phyloP scores from a whole-genome alignment of 2,888 invertebrate species.

The Ganaspis brasiliensis region DNA sequence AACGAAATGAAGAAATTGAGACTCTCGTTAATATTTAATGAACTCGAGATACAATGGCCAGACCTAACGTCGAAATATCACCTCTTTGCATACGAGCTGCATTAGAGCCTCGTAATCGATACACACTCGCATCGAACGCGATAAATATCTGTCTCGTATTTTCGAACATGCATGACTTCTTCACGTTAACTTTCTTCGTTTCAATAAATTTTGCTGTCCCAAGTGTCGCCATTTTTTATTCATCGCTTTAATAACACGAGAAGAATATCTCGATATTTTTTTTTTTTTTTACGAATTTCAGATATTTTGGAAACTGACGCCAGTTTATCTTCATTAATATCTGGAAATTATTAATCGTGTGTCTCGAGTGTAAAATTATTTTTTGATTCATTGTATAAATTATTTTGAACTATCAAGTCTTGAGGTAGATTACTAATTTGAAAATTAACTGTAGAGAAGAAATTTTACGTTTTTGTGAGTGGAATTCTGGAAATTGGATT shows the following conservation, averaged over 20 bases:
- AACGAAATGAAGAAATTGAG: slow-evolving; percentile 80
- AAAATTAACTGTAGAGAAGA: no score
- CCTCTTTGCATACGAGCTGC: slow-evolving; percentile 61
- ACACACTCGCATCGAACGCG: slow-evolving; percentile 55
- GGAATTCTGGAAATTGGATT: not conserved
- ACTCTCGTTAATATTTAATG: slow-evolving; percentile 80
- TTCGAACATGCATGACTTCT: slow-evolving; percentile 40
- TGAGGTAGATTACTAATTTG: no score
- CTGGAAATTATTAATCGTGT: not conserved
- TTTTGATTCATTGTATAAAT: no score
- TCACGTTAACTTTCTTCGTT: slow-evolving; percentile 22
- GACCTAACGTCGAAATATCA: slow-evolving; percentile 70
- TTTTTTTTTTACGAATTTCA: slow-evolving; percentile 21
- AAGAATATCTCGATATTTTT: slow-evolving; percentile 17
- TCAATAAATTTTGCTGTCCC: slow-evolving; percentile 27
- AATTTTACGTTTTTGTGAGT: not conserved
- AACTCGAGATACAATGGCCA: slow-evolving; percentile 75
- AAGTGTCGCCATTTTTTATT: slow-evolving; percentile 20
- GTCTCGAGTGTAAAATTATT: no score
- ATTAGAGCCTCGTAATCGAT: slow-evolving; percentile 49
- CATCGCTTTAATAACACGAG: slow-evolving; percentile 8
- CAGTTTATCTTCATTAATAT: slow-evolving; percentile 5
- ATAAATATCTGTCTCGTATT: slow-evolving; percentile 60
- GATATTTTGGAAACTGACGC: not conserved
- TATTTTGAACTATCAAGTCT: no score